Percentiles rank a stretch among this genome's conserved stretches.
These are phyloP conservation scores for Eupithecia subfuscata DNA, from an alignment of 2,888 invertebrate species.

Conservation along the genomic window DNA sequence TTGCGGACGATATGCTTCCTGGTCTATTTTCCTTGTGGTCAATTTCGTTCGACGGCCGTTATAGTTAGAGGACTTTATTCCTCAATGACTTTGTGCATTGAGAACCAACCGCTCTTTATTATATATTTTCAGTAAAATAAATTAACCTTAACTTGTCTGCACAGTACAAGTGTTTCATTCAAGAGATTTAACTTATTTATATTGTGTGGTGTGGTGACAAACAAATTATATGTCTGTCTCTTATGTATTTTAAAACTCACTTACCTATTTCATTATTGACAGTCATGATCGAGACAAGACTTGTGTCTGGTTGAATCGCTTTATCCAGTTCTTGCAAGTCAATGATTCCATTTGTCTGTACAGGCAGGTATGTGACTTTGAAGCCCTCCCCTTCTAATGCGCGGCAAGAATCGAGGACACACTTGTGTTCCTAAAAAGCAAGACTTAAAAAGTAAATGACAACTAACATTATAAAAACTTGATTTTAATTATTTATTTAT, in stretches of 20 bases:
- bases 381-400: slow-evolving; percentile 97
- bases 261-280: slow-evolving; percentile 98
- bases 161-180: background rate
- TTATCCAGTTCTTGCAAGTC: slow-evolving; percentile 91
- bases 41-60: too few relatives aligned
- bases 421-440: slow-evolving; percentile 95
- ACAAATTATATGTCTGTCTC: too few relatives aligned
- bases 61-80: too few relatives aligned
- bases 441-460: background rate
- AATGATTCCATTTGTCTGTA: slow-evolving; percentile 93
- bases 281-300: slow-evolving; percentile 97
- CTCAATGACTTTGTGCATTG: too few relatives aligned
- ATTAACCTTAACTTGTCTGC: too few relatives aligned
- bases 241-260: slow-evolving; percentile 11
- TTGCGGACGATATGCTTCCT: too few relatives aligned
- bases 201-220: too few relatives aligned
- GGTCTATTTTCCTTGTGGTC: too few relatives aligned
- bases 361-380: slow-evolving; percentile 97
- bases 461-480: background rate
- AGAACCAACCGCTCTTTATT: too few relatives aligned
- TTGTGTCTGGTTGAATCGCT: slow-evolving; percentile 94
- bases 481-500: background rate
- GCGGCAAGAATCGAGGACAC: slow-evolving; percentile 98
- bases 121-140: too few relatives aligned
- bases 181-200: background rate